These are phyloP conservation scores for Petaurus breviceps DNA, from an alignment of 2,113 vertebrate species.

Conservation along the genomic window DNA sequence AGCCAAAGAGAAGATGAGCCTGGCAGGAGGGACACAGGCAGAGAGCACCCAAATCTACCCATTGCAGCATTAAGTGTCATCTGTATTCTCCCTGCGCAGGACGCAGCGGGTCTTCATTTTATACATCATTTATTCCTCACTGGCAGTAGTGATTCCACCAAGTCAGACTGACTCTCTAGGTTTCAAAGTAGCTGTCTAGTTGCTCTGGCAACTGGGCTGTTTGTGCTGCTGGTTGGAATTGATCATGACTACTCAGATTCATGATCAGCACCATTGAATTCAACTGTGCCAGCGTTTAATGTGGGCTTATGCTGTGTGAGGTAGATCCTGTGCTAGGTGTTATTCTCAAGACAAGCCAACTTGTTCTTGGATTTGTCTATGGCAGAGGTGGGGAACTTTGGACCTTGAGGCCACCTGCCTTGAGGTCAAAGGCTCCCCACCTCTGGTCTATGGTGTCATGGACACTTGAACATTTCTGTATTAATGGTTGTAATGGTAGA, in stretches of 20 bases:
- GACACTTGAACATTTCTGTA: conserved; percentile 17
- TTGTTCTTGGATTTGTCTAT: conserved; percentile 44
- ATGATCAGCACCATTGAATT: not conserved
- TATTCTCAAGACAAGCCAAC: conserved; percentile 13
- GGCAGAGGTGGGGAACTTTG: not conserved
- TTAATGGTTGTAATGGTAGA: not conserved
- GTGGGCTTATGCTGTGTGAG: not conserved
- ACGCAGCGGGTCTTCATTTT: conserved; percentile 62
- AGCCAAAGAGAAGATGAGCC: conserved; percentile 62
- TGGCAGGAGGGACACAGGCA: conserved; percentile 60
- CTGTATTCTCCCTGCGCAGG: conserved; percentile 49
- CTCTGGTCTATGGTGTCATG: not conserved
- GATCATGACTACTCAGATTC: not conserved
- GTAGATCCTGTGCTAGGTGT: not conserved
- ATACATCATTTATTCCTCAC: conserved; percentile 70
- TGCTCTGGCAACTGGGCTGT: not conserved
- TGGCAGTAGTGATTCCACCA: conserved; percentile 53
- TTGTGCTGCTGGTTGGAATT: not conserved
- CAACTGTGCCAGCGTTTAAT: not conserved
- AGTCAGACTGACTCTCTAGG: not conserved
- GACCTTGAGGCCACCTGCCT: not conserved
- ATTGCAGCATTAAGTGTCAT: conserved; percentile 59
- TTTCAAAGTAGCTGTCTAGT: conserved; percentile 43
- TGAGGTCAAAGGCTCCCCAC: too few relatives aligned
- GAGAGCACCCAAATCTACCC: conserved; percentile 63